Evolutionary conservation across 2,888 invertebrate species (phyloP), one percentile per base, ranked within the genome.

Genomic region (Adelphocoris suturalis): DNA sequence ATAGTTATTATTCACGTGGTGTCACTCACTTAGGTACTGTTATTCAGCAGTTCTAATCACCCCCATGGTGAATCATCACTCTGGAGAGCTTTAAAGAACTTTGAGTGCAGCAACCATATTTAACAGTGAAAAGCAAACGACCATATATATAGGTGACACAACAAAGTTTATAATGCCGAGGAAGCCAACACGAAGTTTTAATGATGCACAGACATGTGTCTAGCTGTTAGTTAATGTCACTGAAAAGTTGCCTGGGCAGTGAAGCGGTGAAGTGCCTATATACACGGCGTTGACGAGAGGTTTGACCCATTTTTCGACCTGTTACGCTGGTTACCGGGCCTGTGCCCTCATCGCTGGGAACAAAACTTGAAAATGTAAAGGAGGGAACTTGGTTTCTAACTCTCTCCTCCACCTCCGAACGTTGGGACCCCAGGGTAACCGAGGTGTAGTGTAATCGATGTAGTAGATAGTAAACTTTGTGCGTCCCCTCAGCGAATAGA

Each of bases 251-350:
- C 23, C 68, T 23, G 16, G 57, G 57, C 57, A 16, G 57, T 11
- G 52, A 16, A 61, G 61, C 16, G 61, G 61, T 27, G 68, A 68
- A 68, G 68, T 68, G 23, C 68, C 68, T 68, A 27, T 16, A 19
- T 68, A 68, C 27, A 61, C 61, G 61, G 68, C 68, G 68, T 68
- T 68, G 68, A 68, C 23, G 68, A 19, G 68, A 68, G 68, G 68
- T 68, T 23, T 68, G 68, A 68, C 68, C 68, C 68, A 68, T 68
- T 68, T 68, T 68, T 68, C 68, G 68, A 68, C 68, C 68, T 68
- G 68, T 68, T 68, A 68, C 23, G 68, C 19, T 23, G 68, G 61
- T 61, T n/a, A 61, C 61, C 14, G 61, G 61, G 3, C 16, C 23
- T 19, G 5, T 68, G 23, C 68, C 57, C 23, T 2, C 68, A 19